These are phyloP conservation scores for Hydrolagus colliei DNA, from an alignment of 2,797 vertebrate genomes.

Conservation along the genomic window DNA sequence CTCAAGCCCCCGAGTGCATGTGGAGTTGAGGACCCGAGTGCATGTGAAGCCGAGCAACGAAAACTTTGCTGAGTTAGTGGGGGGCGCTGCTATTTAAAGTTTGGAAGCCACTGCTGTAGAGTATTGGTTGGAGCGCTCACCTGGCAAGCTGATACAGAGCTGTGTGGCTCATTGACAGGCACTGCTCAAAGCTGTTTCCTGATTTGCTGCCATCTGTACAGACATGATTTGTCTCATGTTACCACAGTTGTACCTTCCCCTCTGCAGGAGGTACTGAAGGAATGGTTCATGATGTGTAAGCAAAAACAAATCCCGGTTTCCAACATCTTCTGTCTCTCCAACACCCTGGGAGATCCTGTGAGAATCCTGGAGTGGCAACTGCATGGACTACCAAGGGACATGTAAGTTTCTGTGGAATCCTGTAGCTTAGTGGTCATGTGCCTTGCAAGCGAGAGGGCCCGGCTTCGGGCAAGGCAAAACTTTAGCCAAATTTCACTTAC, in stretches of 20 bases:
- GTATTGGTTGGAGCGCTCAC: too few species aligned
- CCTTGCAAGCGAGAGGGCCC: too few species aligned
- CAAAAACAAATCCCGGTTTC: slow-evolving; percentile 44
- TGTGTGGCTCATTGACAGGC: background rate
- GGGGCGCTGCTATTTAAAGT: too few species aligned
- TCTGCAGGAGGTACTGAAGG: slow-evolving; percentile 41
- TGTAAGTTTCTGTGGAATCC: slow-evolving; percentile 32
- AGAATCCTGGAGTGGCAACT: slow-evolving; percentile 42
- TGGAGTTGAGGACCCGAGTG: too few species aligned
- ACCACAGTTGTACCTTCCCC: slow-evolving; percentile 5
- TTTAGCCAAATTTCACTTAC: too few species aligned
- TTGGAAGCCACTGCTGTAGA: too few species aligned
- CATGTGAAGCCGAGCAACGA: too few species aligned
- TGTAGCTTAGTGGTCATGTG: too few species aligned
- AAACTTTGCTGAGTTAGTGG: too few species aligned
- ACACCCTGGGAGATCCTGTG: slow-evolving; percentile 41
- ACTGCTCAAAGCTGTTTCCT: background rate
- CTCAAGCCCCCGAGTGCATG: too few species aligned
- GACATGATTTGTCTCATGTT: background rate
- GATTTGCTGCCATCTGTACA: background rate
- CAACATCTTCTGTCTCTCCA: slow-evolving; percentile 38
- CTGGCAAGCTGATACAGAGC: too few species aligned
- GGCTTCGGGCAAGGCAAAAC: too few species aligned
- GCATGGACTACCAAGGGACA: slow-evolving; percentile 40
- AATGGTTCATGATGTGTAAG: slow-evolving; percentile 45